Evolutionary conservation across 1,140 invertebrate genomes (phyloP).

Genomic region (Leptinotarsa lineolata): DNA sequence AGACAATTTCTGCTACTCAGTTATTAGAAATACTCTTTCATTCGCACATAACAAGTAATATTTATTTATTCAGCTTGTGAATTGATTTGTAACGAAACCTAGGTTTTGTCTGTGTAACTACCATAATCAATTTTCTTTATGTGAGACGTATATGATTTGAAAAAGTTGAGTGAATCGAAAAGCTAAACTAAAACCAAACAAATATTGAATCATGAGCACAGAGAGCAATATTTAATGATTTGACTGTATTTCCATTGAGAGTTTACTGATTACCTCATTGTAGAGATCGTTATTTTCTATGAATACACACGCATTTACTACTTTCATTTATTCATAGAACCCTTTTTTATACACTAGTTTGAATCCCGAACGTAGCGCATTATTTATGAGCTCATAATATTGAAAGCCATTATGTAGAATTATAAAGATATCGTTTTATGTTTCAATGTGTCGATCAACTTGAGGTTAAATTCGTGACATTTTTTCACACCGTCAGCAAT

Average conservation of each 20-base stretch:
- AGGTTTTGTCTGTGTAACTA: too few species aligned
- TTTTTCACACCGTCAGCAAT: too few species aligned
- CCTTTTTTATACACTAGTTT: slow-evolving; percentile 11
- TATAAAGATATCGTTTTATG: slow-evolving; percentile 6
- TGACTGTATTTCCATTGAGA: background rate
- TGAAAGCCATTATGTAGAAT: slow-evolving; percentile 14
- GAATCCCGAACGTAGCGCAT: slow-evolving; percentile 7
- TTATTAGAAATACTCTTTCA: too few species aligned
- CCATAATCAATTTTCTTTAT: too few species aligned
- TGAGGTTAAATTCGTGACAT: background rate
- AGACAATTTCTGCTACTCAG: too few species aligned
- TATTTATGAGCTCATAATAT: slow-evolving; percentile 19
- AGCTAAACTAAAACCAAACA: too few species aligned
- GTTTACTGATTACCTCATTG: slow-evolving; percentile 13
- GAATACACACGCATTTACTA: slow-evolving; percentile 16
- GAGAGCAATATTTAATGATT: background rate
- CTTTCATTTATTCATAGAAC: slow-evolving; percentile 25
- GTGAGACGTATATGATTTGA: too few species aligned
- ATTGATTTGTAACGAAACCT: too few species aligned
- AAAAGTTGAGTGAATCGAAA: too few species aligned
- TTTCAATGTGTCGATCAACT: background rate
- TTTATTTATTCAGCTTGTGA: too few species aligned
- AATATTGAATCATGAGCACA: too few species aligned
- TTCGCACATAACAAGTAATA: too few species aligned
- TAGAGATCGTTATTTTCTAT: slow-evolving; percentile 22